Base-by-base conservation (phyloP, 2,888 invertebrate genomes). In the Morpho achilles region DNA sequence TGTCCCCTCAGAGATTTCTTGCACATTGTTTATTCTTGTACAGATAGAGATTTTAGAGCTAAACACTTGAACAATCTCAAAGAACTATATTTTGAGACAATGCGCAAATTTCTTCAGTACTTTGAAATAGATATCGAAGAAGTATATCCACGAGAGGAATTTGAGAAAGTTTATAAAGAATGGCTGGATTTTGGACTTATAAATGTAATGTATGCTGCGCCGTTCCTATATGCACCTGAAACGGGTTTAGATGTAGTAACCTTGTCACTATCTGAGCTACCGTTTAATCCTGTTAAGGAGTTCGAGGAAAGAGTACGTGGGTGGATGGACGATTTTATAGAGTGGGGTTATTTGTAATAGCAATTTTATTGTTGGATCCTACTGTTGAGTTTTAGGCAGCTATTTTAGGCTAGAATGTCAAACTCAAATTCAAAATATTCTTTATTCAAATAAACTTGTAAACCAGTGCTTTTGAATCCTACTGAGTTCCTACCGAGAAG, bases 121-220 rank as follows among this genome's bases (percentile, higher is more conserved):
- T 85, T 82, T 47, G 60, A 62, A 0, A 66, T 82, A 5, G 63
- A 76, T 4, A 69, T 79, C 0, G 64, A 69, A 7, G 50, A 69
- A 0, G 69, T 76, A 3, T 82, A 72, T 60, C 67, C 80, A 0
- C 72, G 64, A 22, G 52, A 60, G 5, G 70, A 68, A 43, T 84
- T 79, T 60, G 80, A 84, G 8, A 67, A 54, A 8, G 61, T 73
- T 23, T 50, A 67, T 7, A 62, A 58, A 3, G 69, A 76, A 0
- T 72, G 75, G 42, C 58, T 79, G 41, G 76, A 79, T 58, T 77
- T 70, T 58, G 85, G 82, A 7, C 47, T 83, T 0, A 68, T 75
- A 53, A 61, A 64, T 2, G 60, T 67, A 2, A 5, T 79, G 0
- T 58, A 68, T 8, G 58, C 71, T n/a, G 61, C 74, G 5, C 75